A percentile compares a stretch with the other conserved stretches of the same genome.
phyloP scores from a whole-genome alignment of 1,140 invertebrate species.

The Brachionus asplanchnoidis region DNA sequence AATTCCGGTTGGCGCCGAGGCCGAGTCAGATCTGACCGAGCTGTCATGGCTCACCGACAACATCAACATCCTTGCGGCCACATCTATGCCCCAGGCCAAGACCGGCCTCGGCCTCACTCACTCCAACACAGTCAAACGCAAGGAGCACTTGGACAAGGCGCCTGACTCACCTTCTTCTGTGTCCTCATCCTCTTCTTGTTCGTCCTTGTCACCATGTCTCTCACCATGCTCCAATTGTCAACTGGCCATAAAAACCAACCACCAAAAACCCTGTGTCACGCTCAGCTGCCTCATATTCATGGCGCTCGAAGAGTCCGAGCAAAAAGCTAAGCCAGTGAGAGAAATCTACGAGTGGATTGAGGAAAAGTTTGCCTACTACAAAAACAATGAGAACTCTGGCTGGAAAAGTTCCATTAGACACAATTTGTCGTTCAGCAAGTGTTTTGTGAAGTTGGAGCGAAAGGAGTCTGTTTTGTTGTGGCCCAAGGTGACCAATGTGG shows the following conservation, averaged over 20 bases:
- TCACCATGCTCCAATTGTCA: not conserved
- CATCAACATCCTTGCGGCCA: not conserved
- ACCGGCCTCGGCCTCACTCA: not conserved
- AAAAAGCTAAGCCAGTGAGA: constrained; percentile 83
- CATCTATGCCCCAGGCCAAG: not conserved
- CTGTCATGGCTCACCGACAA: constrained; percentile 29
- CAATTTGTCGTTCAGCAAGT: constrained; percentile 62
- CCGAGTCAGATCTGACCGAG: constrained; percentile 33
- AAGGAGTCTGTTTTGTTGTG: constrained; percentile 21
- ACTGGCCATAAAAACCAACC: not conserved
- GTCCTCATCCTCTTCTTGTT: not conserved
- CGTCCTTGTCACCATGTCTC: constrained; percentile 5
- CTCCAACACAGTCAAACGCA: not conserved
- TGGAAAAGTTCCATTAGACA: constrained; percentile 63
- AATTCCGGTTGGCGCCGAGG: not conserved
- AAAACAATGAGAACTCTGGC: constrained; percentile 54
- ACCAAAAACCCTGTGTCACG: constrained; percentile 81
- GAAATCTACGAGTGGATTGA: constrained; percentile 58
- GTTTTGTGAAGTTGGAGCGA: constrained; percentile 60
- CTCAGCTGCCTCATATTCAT: constrained; percentile 93
- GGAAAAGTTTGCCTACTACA: constrained; percentile 56
- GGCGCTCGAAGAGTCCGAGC: constrained; percentile 85
- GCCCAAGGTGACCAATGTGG: not conserved
- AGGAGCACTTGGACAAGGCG: not conserved
- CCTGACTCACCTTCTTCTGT: not conserved